Conservation (phyloP, 2,888 invertebrate genomes). For the Gymnoscelis rufifasciata region DNA sequence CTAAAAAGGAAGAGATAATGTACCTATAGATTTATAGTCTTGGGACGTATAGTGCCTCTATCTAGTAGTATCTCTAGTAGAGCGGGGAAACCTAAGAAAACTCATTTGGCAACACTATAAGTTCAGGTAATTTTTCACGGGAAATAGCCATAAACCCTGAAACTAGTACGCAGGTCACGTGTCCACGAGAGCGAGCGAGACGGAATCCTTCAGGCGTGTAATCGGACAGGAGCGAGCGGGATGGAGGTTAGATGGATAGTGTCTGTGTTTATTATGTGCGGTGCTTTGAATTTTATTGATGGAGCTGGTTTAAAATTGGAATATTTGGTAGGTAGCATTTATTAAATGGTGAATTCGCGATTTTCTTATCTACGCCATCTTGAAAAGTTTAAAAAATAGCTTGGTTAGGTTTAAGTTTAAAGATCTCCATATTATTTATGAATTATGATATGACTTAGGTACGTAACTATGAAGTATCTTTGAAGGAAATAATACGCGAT, state of each 20-base stretch:
- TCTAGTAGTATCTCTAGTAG: too few species aligned
- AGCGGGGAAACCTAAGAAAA: slow-evolving; percentile 27
- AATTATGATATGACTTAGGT: too few species aligned
- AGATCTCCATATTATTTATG: too few species aligned
- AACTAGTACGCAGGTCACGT: slow-evolving; percentile 65
- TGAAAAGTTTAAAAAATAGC: too few species aligned
- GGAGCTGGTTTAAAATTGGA: slow-evolving; percentile 13
- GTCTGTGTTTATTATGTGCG: slow-evolving; percentile 19
- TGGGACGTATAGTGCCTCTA: too few species aligned
- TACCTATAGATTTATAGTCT: too few species aligned
- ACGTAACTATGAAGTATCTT: too few species aligned
- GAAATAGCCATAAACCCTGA: slow-evolving; percentile 58
- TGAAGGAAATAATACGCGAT: too few species aligned
- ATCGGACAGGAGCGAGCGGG: slow-evolving; percentile 28
- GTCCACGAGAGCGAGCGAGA: slow-evolving; percentile 34
- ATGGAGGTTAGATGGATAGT: slow-evolving; percentile 43
- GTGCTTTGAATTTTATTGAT: slow-evolving; percentile 19
- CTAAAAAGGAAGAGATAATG: too few species aligned
- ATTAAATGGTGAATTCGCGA: not conserved
- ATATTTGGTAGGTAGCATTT: not conserved
- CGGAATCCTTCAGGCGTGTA: not conserved
- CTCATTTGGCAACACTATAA: slow-evolving; percentile 49
- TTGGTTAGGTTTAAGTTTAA: too few species aligned
- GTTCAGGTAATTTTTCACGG: slow-evolving; percentile 67
- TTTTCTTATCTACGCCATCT: too few species aligned